phyloP scores from a whole-genome alignment of 2,888 invertebrate species.

The Flexamia atlantica region DNA sequence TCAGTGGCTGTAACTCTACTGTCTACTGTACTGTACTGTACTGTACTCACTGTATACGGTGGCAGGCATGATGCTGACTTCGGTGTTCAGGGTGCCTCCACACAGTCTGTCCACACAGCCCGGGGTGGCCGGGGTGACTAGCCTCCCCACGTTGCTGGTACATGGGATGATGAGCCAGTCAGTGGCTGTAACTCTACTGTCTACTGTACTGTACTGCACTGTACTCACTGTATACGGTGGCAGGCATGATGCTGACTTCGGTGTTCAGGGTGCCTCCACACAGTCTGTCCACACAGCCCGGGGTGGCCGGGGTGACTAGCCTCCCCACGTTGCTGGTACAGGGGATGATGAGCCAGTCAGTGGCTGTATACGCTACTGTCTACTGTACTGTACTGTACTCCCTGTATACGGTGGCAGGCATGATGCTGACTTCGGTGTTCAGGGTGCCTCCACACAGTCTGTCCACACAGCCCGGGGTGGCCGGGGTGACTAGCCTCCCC shows the following conservation, averaged over 20 bases:
- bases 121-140: constrained; percentile 72
- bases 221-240: constrained; percentile 86
- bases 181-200: constrained; percentile 74
- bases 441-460: constrained; percentile 90
- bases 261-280: constrained; percentile 90
- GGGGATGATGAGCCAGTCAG: constrained; percentile 90
- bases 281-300: constrained; percentile 87
- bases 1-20: no score
- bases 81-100: constrained; percentile 88
- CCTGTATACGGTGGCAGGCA: constrained; percentile 85
- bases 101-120: constrained; percentile 90
- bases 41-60: constrained; percentile 86
- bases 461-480: constrained; percentile 82
- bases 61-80: constrained; percentile 82
- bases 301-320: constrained; percentile 72
- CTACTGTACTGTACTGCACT: no score
- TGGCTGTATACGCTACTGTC: no score
- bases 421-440: constrained; percentile 84
- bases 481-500: constrained; percentile 75
- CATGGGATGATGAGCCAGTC: constrained; percentile 91
- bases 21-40: no score
- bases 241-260: constrained; percentile 83
- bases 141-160: constrained; percentile 82
- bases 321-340: constrained; percentile 85
- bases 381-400: no score